Percentiles rank a stretch among this genome's conserved stretches.
These are phyloP conservation scores for Drosophila atripex DNA, from an alignment of 2,888 invertebrate species.

Conservation along the genomic window DNA sequence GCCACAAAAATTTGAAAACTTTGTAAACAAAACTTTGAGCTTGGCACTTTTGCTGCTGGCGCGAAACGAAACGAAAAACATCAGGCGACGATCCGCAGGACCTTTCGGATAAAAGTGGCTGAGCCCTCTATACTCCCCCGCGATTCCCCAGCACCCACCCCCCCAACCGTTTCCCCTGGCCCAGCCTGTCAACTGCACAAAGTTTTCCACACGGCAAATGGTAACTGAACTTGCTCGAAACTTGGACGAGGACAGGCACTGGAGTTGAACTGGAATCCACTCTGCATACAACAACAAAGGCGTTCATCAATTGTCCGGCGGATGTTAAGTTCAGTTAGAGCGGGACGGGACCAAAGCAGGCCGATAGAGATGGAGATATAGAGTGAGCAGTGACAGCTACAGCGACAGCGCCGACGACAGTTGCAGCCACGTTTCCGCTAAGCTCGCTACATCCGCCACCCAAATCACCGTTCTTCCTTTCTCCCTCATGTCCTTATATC, in stretches of 20 bases:
- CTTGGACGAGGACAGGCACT: conserved; percentile 35
- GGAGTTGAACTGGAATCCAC: conserved; percentile 43
- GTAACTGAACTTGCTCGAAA: conserved; percentile 59
- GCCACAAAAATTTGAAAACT: conserved; percentile 79
- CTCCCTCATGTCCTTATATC: not conserved
- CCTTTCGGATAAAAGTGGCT: conserved; percentile 39
- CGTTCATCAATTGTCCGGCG: conserved; percentile 78
- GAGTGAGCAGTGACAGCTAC: conserved; percentile 34
- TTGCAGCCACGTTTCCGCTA: conserved; percentile 58
- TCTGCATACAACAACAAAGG: conserved; percentile 61
- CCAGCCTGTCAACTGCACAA: conserved; percentile 63
- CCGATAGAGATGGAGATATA: conserved; percentile 17
- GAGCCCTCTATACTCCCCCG: not conserved
- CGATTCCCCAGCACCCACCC: conserved; percentile 20
- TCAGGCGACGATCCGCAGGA: conserved; percentile 60
- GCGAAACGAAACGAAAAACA: conserved; percentile 66
- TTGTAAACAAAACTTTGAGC: conserved; percentile 77
- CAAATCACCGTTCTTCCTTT: conserved; percentile 16
- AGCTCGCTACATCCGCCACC: conserved; percentile 58
- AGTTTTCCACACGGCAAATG: conserved; percentile 77
- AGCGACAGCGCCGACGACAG: conserved; percentile 34
- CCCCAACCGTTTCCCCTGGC: conserved; percentile 6
- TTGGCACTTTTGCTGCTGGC: conserved; percentile 72
- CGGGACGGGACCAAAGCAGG: not conserved
- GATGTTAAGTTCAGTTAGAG: conserved; percentile 67